Conservation (phyloP, 2,797 vertebrate genomes). For the Coregonus ussuriensis region DNA sequence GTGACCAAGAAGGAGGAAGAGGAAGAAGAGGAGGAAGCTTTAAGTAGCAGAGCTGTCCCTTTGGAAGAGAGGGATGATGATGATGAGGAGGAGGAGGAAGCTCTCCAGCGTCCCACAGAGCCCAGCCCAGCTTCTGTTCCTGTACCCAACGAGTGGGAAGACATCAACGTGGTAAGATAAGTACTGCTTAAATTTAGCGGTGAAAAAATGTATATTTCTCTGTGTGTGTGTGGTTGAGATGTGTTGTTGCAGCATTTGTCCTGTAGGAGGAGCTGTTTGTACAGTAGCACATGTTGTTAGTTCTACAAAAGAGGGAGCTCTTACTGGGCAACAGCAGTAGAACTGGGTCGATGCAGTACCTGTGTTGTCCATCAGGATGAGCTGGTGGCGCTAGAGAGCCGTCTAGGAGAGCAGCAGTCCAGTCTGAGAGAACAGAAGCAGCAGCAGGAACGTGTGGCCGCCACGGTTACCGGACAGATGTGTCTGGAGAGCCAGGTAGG, state of each 20-base stretch:
- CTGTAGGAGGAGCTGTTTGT: no score
- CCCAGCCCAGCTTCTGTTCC: conserved; percentile 21
- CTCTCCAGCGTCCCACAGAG: conserved; percentile 16
- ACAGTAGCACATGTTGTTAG: background rate
- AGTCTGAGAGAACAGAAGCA: conserved; percentile 84
- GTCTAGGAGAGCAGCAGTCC: conserved; percentile 83
- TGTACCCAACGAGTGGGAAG: conserved; percentile 80
- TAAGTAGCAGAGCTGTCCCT: conserved; percentile 56
- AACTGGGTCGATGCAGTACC: background rate
- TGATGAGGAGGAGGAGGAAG: conserved; percentile 14
- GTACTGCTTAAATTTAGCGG: background rate
- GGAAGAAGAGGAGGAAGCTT: conserved; percentile 15
- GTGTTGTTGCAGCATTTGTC: background rate
- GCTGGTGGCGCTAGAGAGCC: conserved; percentile 83
- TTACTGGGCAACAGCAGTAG: background rate
- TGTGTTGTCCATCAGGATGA: conserved; percentile 79
- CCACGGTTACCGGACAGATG: conserved; percentile 96
- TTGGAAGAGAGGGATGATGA: conserved; percentile 25
- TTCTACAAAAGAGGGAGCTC: background rate
- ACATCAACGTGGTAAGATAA: conserved; percentile 78
- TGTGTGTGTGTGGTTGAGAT: background rate
- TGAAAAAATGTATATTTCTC: background rate
- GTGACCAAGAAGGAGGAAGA: conserved; percentile 7
- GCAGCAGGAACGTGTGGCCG: conserved; percentile 89
- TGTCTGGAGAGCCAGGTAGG: conserved; percentile 93